Conservation (phyloP, 2,113 vertebrate species). For the Morone saxatilis region DNA sequence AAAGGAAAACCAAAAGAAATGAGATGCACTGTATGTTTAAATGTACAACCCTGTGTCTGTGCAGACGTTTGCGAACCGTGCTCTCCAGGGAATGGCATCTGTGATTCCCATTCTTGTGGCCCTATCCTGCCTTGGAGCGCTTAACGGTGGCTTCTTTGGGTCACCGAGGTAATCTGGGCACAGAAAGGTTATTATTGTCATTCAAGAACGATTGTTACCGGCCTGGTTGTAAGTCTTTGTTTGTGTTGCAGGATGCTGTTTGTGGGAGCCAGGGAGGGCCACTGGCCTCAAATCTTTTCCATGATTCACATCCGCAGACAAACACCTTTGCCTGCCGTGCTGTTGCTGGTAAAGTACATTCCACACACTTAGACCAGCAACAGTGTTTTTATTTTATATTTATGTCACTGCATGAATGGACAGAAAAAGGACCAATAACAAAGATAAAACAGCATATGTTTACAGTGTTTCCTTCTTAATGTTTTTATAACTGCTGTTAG, state of each 20-base stretch:
- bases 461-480: no score
- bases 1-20: not conserved
- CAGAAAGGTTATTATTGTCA: no score
- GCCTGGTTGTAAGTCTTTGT: not conserved
- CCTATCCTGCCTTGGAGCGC: constrained; percentile 89
- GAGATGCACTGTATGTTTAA: not conserved
- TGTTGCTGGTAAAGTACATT: constrained; percentile 89
- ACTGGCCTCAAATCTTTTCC: constrained; percentile 95
- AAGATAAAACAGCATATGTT: no score
- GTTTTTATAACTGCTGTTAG: no score
- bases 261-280: constrained; percentile 95
- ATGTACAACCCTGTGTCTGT: not conserved
- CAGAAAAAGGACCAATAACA: no score
- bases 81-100: constrained; percentile 83
- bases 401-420: no score
- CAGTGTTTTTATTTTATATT: no score
- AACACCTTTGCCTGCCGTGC: constrained; percentile 95
- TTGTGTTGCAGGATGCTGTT: constrained; percentile 91
- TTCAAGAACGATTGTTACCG: not conserved
- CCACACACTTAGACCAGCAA: not conserved
- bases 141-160: constrained; percentile 89
- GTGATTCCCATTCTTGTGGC: constrained; percentile 89
- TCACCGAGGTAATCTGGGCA: constrained; percentile 84
- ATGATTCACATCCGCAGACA: constrained; percentile 97
- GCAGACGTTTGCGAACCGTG: constrained; percentile 88